phyloP scores from a whole-genome alignment of 2,797 vertebrate species.

The Ptychobarbus kaznakovi region DNA sequence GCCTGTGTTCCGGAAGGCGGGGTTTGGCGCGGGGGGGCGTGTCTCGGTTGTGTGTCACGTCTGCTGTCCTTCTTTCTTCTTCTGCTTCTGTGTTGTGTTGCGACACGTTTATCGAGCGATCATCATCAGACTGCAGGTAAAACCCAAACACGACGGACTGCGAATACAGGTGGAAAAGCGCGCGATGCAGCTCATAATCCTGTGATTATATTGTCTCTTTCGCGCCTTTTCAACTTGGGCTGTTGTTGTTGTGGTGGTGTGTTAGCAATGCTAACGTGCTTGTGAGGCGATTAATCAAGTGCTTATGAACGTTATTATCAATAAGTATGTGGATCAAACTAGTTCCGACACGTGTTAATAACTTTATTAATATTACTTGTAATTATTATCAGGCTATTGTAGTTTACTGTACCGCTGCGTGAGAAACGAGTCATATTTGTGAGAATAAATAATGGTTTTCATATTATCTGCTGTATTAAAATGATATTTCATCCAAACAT shows the following conservation, averaged over 20 bases:
- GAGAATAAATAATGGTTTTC: neutral
- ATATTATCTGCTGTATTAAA: neutral
- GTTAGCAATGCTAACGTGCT: slow-evolving; percentile 38
- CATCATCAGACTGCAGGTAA: neutral
- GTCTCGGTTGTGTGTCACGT: slow-evolving; percentile 22
- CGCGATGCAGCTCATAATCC: too few relatives aligned
- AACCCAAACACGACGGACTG: neutral
- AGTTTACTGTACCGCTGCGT: neutral
- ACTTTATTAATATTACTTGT: too few relatives aligned
- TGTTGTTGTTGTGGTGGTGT: neutral
- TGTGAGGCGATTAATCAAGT: neutral
- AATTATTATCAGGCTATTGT: neutral
- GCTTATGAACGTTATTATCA: neutral
- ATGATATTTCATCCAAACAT: neutral
- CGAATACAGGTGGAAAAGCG: accelerated
- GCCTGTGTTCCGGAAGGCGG: neutral
- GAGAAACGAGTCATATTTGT: neutral
- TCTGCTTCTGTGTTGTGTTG: neutral
- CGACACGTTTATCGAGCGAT: slow-evolving; percentile 6
- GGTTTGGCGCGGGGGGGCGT: neutral
- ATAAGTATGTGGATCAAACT: neutral
- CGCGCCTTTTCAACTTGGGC: neutral
- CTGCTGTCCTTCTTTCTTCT: slow-evolving; percentile 42
- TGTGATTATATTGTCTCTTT: too few relatives aligned
- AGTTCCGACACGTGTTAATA: slow-evolving; percentile 32